Base-by-base conservation (phyloP, 2,888 invertebrate species). In the Malthinus seriepunctatus region DNA sequence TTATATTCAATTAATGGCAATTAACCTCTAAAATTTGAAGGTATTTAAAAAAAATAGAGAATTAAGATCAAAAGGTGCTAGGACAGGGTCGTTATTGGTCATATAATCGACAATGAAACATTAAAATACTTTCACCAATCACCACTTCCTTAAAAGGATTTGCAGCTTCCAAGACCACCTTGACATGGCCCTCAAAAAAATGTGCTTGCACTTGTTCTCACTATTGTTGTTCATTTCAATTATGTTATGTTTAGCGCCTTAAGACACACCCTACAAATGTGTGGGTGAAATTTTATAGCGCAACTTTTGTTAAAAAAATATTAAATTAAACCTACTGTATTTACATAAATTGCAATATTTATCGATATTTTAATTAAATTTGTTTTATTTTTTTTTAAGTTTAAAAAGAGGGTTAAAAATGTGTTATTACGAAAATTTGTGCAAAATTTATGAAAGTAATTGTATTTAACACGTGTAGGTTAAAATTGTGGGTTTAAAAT, bases 141-240 rank as follows among this genome's bases (percentile, higher is more conserved):
- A 63, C 63, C 63, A 69, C 65, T 70, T 69, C 73, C 73, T 70
- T 71, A 71, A 70, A 70, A 65, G 72, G 71, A 63, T 69, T 60
- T 65, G 65, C 64, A 66, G 66, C 67, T 64, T 65, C 65, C 62
- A 63, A 64, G 63, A 68, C 65, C 69, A 69, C 67, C 71, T 70
- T 71, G 71, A 70, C 69, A 69, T 61, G 67, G 57, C 64, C 62
- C 58, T 62, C 50, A 50, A 63, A 62, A 58, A 63, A 63, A 59
- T 55, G 62, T 58, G 58, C 54, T 49, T 62, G 56, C 62, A 62
- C 62, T 62, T 62, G 62, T 52, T 51, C 37, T 54, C 23, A 5
- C 55, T 45, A 51, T 56, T 52, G 52, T 56, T 47, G 35, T 50
- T 51, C 39, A 45, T 46, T 37, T 32, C 32, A 32, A 42, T 42